A percentile compares a stretch with the other conserved stretches of the same genome.
Evolutionary conservation across 2,797 vertebrate genomes (phyloP).

Genomic region (Serranus cabrilla): DNA sequence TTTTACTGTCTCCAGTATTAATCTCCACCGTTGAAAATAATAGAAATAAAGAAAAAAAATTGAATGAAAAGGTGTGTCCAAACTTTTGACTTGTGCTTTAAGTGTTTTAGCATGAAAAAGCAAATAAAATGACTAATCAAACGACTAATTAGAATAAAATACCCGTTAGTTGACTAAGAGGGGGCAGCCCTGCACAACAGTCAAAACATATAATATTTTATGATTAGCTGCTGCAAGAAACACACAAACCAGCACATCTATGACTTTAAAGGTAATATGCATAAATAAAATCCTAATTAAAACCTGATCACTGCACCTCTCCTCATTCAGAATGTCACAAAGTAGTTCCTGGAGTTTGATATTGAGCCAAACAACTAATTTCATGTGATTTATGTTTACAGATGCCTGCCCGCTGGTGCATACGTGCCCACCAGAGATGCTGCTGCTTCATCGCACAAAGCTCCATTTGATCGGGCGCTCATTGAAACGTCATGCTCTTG

Average conservation of each 20-base stretch:
- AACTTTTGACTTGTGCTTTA: too few relatives aligned
- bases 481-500: constrained; percentile 64
- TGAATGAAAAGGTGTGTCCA: too few relatives aligned
- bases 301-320: constrained; percentile 20
- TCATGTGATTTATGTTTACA: constrained; percentile 51
- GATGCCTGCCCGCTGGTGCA: constrained; percentile 41
- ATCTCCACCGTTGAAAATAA: too few relatives aligned
- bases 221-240: neutral
- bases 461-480: constrained; percentile 61
- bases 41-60: too few relatives aligned
- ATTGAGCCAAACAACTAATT: constrained; percentile 39
- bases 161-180: too few relatives aligned
- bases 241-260: neutral
- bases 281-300: constrained; percentile 41
- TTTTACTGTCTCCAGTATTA: too few relatives aligned
- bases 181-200: too few relatives aligned
- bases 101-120: too few relatives aligned
- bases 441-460: constrained; percentile 58
- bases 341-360: constrained; percentile 38
- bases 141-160: too few relatives aligned
- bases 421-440: constrained; percentile 48
- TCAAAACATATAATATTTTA: neutral
- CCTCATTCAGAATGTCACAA: constrained; percentile 12
- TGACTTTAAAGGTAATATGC: constrained; percentile 14
- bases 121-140: too few relatives aligned